Evolutionary conservation across 2,888 invertebrate species (phyloP), one percentile per base, ranked within the genome.

Genomic region (Polymixis flavicincta): DNA sequence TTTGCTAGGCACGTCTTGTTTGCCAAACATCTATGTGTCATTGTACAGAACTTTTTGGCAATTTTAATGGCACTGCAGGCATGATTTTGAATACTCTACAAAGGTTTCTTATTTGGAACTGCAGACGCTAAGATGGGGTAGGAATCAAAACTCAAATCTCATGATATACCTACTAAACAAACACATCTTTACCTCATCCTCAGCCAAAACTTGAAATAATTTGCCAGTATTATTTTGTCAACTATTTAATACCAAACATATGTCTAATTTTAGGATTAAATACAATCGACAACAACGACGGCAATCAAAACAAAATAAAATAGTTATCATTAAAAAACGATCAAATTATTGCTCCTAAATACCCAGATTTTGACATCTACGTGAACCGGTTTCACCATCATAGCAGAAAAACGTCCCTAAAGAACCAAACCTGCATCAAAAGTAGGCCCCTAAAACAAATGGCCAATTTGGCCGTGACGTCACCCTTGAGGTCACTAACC

Each of bases 401-500:
- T 48, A 48, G 8, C 5, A 32, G 32, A 45, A 59, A 59, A 60
- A 13, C 17, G n/a, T n/a, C 54, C 22, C 25, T 17, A 45, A 17
- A 64, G 25, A n/a, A 48, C 9, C 11, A n/a, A 50, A 69, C 25
- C 37, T 11, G 14, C 28, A 74, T 19, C 4, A 45, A 54, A 14
- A 71, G 48, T 61, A 59, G 42, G 71, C 57, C 68, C 28, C 71
- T 66, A 52, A 67, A 63, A 72, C 74, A 74, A 70, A 71, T 69
- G 59, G 50, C 45, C 52, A 70, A 50, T 55, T 4, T 68, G 19
- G 25, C 37, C 11, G 7, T 83, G 74, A 77, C 60, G 75, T 77
- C 80, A 80, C 14, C 9, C 0, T 28, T n/a, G 22, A 42, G 74
- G 73, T 78, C 80, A 60, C 8, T 74, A 70, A 72, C 80, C 75